Percentiles rank a stretch among this genome's conserved stretches.
phyloP scores from a whole-genome alignment of 2,888 invertebrate species.

The Conchocele bisecta region DNA sequence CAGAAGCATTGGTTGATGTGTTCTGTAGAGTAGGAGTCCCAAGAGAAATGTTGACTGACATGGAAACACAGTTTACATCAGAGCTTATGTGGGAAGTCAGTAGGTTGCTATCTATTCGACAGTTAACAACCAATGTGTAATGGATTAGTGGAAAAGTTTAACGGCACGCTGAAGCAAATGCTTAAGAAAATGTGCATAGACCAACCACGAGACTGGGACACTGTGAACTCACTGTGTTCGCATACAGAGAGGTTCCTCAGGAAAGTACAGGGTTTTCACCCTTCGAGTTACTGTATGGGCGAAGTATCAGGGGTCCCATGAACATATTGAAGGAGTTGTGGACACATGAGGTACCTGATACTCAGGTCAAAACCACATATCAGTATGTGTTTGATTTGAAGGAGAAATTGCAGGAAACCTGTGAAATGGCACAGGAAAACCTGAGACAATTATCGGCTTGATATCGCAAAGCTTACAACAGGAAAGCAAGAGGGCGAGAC shows the following conservation, averaged over 20 bases:
- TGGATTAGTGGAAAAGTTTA: too few species aligned
- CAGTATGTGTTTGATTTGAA: constrained; percentile 54
- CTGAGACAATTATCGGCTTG: constrained; percentile 5
- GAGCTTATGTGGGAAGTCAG: constrained; percentile 51
- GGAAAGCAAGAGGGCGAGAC: constrained; percentile 20
- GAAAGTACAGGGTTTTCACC: constrained; percentile 54
- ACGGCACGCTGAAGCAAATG: constrained; percentile 48
- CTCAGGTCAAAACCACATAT: constrained; percentile 37
- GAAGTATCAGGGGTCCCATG: constrained; percentile 58
- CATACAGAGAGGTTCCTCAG: too few species aligned
- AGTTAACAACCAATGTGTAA: constrained; percentile 39
- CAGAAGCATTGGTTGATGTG: constrained; percentile 45
- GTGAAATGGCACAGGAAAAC: constrained; percentile 23
- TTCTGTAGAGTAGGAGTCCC: constrained; percentile 36
- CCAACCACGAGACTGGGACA: too few species aligned
- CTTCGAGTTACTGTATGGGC: constrained; percentile 56
- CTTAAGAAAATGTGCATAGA: constrained; percentile 38
- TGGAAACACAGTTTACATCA: constrained; percentile 55
- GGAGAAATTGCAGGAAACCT: constrained; percentile 41
- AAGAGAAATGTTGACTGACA: constrained; percentile 45
- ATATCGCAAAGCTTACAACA: constrained; percentile 43
- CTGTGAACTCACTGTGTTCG: too few species aligned
- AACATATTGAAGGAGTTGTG: constrained; percentile 48
- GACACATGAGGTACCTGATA: constrained; percentile 19
- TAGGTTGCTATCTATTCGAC: constrained; percentile 30